A percentile compares a stretch with the other conserved stretches of the same genome.
phyloP scores from a whole-genome alignment of 2,113 vertebrate species.

The Pogona vitticeps region DNA sequence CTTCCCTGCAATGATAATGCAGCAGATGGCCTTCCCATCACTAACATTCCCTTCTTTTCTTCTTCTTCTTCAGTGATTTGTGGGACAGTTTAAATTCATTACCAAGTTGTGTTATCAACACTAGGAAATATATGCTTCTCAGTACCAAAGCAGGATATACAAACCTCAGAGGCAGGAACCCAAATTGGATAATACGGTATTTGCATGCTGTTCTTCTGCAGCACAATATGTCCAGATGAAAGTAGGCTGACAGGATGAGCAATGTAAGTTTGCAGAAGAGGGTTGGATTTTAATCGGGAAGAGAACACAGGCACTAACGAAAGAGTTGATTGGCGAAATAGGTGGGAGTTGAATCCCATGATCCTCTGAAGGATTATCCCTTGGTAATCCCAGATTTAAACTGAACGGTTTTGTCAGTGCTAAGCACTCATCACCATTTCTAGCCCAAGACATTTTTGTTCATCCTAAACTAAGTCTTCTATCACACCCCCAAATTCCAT shows the following conservation, averaged over 20 bases:
- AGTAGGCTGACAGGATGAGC: background rate
- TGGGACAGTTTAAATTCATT: background rate
- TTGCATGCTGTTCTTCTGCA: background rate
- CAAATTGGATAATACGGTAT: background rate
- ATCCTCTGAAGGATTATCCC: background rate
- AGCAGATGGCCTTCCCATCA: background rate
- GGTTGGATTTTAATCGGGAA: background rate
- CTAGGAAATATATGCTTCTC: background rate
- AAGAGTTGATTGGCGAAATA: background rate
- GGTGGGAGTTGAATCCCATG: background rate
- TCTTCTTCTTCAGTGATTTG: too few species aligned
- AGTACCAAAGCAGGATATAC: background rate
- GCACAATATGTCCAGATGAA: background rate
- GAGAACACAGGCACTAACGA: background rate
- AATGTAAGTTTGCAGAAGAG: too few species aligned
- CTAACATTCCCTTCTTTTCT: background rate
- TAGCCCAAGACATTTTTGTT: background rate
- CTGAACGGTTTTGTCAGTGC: background rate
- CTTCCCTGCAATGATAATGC: background rate
- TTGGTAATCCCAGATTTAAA: background rate
- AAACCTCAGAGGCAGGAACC: background rate
- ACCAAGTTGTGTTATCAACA: background rate
- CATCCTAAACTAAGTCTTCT: too few species aligned
- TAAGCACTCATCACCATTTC: background rate
- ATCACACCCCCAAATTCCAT: too few species aligned